phyloP scores from a whole-genome alignment of 2,113 vertebrate species.

The Ursus arctos region DNA sequence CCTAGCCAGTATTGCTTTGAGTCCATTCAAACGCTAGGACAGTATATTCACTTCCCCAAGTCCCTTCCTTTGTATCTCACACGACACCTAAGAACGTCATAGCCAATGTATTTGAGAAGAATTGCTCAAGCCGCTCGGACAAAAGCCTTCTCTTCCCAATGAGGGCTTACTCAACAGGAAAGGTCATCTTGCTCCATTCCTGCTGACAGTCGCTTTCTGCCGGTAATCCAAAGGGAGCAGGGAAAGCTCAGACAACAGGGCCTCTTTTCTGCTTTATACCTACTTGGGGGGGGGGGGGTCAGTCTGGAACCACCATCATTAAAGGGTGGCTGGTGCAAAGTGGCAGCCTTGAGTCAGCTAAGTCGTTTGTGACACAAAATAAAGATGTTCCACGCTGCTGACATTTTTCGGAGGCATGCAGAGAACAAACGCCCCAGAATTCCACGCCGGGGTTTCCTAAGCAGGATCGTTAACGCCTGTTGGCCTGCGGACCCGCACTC shows the following conservation, averaged over 20 bases:
- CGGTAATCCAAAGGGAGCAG: not conserved
- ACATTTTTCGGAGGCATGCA: conserved; percentile 13
- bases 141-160: conserved; percentile 51
- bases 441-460: not conserved
- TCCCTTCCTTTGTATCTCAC: not conserved
- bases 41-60: not conserved
- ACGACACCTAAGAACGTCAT: not conserved
- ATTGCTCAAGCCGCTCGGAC: not conserved
- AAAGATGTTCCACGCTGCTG: conserved; percentile 1
- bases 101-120: conserved; percentile 6
- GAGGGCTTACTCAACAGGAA: not conserved
- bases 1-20: not conserved
- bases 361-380: conserved; percentile 49
- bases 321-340: not conserved
- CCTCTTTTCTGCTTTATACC: conserved; percentile 48
- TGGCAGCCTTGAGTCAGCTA: not conserved
- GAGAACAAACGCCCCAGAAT: conserved; percentile 34
- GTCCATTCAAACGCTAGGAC: fast-evolving
- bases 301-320: not conserved
- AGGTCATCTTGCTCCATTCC: not conserved
- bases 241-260: conserved; percentile 23
- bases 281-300: not conserved
- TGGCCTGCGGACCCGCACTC: not conserved
- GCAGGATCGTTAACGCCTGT: not conserved
- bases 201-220: conserved; percentile 59